A percentile compares a stretch with the other conserved stretches of the same genome.
Evolutionary conservation across 2,797 vertebrate genomes (phyloP).

Genomic region (Acipenser ruthenus): DNA sequence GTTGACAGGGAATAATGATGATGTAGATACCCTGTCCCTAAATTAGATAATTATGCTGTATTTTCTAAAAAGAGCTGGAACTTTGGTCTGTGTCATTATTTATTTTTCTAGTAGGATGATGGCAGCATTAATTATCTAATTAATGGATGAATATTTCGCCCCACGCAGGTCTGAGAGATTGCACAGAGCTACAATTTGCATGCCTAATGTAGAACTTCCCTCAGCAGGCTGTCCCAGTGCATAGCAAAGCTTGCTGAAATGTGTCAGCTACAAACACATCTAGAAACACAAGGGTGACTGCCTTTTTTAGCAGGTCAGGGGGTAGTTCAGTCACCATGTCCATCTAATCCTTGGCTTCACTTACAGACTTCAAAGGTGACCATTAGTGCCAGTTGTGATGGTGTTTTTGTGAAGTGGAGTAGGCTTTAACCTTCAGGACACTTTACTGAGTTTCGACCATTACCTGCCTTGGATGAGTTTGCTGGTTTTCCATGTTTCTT

Average conservation of each 20-base stretch:
- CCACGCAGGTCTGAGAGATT: constrained; percentile 45
- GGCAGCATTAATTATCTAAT: constrained; percentile 46
- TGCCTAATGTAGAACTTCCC: constrained; percentile 29
- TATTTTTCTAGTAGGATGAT: constrained; percentile 41
- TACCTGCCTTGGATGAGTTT: too few relatives aligned
- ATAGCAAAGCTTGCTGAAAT: constrained; percentile 14
- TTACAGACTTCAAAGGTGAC: too few relatives aligned
- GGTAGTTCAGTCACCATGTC: too few relatives aligned
- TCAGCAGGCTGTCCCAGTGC: constrained; percentile 34
- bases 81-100: constrained; percentile 46
- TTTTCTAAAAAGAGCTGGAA: constrained; percentile 20
- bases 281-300: neutral
- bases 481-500: too few relatives aligned
- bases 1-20: constrained; percentile 1
- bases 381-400: too few relatives aligned
- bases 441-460: too few relatives aligned
- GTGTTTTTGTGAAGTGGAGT: too few relatives aligned
- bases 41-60: neutral
- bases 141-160: constrained; percentile 47
- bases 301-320: too few relatives aligned
- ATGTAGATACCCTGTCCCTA: neutral
- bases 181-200: constrained; percentile 40
- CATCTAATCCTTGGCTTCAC: too few relatives aligned
- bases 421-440: too few relatives aligned
- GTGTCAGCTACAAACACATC: neutral